Percentiles rank a stretch among this genome's conserved stretches.
phyloP scores from a whole-genome alignment of 2,113 vertebrate species.

The Mastomys coucha region DNA sequence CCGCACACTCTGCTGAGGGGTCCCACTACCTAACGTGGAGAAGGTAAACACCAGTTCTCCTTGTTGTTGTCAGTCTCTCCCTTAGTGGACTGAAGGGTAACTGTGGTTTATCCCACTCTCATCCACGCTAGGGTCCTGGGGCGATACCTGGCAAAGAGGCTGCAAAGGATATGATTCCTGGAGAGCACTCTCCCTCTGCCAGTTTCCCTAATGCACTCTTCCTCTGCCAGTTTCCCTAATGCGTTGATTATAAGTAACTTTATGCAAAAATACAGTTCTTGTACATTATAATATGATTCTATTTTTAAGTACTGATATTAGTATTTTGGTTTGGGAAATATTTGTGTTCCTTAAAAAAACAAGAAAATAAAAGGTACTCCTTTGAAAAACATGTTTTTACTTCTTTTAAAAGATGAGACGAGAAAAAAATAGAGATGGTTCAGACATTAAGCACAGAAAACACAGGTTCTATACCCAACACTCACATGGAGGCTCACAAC shows the following conservation, averaged over 20 bases:
- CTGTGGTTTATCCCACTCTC: neutral
- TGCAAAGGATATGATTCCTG: neutral
- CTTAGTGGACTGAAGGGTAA: neutral
- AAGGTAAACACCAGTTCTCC: neutral
- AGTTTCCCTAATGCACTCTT: neutral
- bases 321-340: neutral
- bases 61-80: neutral
- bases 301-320: neutral
- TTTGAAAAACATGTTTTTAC: neutral
- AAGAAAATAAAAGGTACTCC: neutral
- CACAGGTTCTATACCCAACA: neutral
- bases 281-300: neutral
- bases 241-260: neutral
- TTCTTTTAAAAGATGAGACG: constrained; percentile 14
- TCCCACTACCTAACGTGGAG: neutral
- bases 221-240: neutral
- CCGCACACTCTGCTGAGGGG: neutral
- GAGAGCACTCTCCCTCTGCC: neutral
- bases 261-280: neutral
- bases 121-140: neutral
- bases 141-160: neutral
- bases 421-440: neutral
- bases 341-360: constrained; percentile 8
- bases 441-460: neutral
- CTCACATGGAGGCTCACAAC: neutral